These are phyloP conservation scores for Hemicentrotus pulcherrimus DNA, from an alignment of 35 echinoderm and acorn worm species.

Conservation along the genomic window DNA sequence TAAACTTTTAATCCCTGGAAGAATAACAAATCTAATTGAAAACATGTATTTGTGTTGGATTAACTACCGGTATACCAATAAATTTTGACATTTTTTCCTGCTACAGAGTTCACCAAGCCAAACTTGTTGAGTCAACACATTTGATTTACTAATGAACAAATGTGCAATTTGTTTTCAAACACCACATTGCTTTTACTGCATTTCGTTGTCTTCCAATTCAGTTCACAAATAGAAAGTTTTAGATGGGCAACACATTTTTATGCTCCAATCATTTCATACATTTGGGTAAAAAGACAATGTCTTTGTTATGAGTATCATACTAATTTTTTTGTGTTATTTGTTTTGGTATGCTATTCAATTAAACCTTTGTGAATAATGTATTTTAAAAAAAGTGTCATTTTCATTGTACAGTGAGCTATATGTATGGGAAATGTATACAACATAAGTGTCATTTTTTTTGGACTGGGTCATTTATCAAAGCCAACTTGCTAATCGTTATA, in stretches of 20 bases:
- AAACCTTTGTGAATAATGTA: not conserved
- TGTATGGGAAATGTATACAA: slow-evolving; percentile 1
- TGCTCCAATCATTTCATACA: not conserved
- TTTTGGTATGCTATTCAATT: not conserved
- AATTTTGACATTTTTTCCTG: too few species aligned
- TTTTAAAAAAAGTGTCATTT: not conserved
- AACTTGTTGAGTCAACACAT: not conserved
- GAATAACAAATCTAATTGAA: not conserved
- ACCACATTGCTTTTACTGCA: not conserved
- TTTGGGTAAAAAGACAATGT: not conserved
- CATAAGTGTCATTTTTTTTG: not conserved
- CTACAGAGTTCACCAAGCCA: too few species aligned
- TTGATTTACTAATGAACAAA: not conserved
- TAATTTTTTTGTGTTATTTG: not conserved
- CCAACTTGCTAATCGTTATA: not conserved
- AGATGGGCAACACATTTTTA: not conserved
- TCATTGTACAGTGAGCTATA: not conserved
- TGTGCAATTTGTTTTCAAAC: not conserved
- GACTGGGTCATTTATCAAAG: not conserved
- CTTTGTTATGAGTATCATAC: not conserved
- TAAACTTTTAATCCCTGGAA: not conserved
- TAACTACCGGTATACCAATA: not conserved
- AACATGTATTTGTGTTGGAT: not conserved
- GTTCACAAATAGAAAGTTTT: not conserved
- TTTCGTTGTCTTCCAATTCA: not conserved